A percentile compares a stretch with the other conserved stretches of the same genome.
Conservation (phyloP, 2,888 invertebrate species). For the Glaucopsyche alexis region DNA sequence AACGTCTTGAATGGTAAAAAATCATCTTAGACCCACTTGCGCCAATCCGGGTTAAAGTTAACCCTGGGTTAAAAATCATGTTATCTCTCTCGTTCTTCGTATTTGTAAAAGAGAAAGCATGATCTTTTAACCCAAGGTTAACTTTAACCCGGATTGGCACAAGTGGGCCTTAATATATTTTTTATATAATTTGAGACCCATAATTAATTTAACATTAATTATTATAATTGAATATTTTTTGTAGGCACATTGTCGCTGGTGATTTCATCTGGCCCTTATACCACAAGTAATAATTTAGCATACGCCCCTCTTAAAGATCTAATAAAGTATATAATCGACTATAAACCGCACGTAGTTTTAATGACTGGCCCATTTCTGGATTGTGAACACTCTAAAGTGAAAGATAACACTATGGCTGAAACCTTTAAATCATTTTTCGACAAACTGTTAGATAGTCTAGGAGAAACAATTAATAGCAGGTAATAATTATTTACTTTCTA, state of each 20-base stretch:
- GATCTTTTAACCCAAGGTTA: too few relatives aligned
- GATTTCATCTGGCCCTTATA: conserved; percentile 91
- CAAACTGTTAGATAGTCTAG: conserved; percentile 83
- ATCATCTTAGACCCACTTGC: too few relatives aligned
- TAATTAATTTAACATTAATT: too few relatives aligned
- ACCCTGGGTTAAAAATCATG: too few relatives aligned
- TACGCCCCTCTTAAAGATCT: conserved; percentile 92
- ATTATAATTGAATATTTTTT: conserved; percentile 5
- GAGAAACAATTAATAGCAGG: conserved; percentile 78
- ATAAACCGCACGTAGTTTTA: conserved; percentile 89
- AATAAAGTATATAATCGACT: conserved; percentile 81
- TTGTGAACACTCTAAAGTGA: conserved; percentile 82
- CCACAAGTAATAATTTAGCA: conserved; percentile 85
- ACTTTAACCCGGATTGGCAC: too few relatives aligned
- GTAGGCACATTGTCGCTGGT: conserved; percentile 83
- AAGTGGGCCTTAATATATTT: not conserved
- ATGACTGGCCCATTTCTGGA: conserved; percentile 93
- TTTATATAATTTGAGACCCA: too few relatives aligned
- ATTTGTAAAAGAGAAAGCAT: too few relatives aligned
- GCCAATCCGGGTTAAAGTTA: too few relatives aligned
- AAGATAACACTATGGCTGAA: conserved; percentile 81
- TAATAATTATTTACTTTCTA: conserved; percentile 47
- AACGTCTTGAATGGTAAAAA: conserved; percentile 60
- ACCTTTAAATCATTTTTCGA: conserved; percentile 88
- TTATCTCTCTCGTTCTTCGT: too few relatives aligned